Evolutionary conservation across 2,797 vertebrate species (phyloP), one percentile per base, ranked within the genome.

Genomic region (Psittacula derbiana): DNA sequence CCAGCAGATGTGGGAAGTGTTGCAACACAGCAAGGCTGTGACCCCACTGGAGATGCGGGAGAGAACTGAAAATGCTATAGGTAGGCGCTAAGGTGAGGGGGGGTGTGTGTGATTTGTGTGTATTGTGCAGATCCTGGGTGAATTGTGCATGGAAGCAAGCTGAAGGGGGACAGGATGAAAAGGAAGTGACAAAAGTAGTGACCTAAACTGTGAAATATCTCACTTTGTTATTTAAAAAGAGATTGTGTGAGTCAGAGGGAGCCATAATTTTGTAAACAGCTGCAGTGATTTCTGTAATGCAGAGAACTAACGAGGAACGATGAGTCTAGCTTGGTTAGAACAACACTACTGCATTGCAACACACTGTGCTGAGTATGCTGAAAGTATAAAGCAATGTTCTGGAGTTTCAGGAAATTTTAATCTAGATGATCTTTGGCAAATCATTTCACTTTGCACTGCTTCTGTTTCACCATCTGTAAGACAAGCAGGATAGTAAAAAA

Each of bases 271-370:
- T 72, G 53, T 69, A 36, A 88, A 53, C 43, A 90, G 67, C 44
- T 88, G 90, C 76, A 49, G 11, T 50, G 76, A 58, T 71, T 92
- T 82, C 87, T 88, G 72, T 62, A 49, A 46, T 38, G 67, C 5
- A 33, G 76, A 81, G 62, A 71, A 36, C 61, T 80, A 69, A 74
- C 41, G 90, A 74, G 62, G 67, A 86, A 5, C 0, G 1, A 47
- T 71, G 84, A 82, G 43, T 17, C 31, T 58, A n/a, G 33, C 25
- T 33, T 38, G 30, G 43, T 80, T 67, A 67, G 64, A 94, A 58
- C 62, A 52, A 11, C 31, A 69, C 4, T 40, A 11, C 16, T 24
- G 47, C 38, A 7, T 38, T 53, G 36, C 33, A 52, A 31, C 62
- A n/a, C 0, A 3, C 75, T 57, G 57, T 52, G 50, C 46, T 40